phyloP scores from a whole-genome alignment of 2,888 invertebrate genomes.

The Mythimna lalbum region DNA sequence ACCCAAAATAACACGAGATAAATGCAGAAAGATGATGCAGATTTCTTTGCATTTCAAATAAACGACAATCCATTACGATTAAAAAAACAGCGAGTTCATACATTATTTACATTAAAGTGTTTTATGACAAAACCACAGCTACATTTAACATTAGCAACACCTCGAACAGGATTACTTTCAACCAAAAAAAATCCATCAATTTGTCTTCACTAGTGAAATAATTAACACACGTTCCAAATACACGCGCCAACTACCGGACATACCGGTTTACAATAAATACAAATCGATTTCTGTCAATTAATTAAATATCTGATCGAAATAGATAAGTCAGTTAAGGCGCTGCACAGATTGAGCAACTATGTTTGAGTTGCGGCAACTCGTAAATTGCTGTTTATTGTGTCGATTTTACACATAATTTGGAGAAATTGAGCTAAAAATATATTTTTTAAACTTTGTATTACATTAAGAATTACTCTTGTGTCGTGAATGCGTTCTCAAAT shows the following conservation, averaged over 20 bases:
- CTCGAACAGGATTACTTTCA: slow-evolving; percentile 29
- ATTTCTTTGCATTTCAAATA: background rate
- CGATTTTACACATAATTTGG: background rate
- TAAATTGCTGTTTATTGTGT: background rate
- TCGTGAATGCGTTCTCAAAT: too few relatives aligned
- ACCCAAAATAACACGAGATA: too few relatives aligned
- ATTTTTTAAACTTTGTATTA: too few relatives aligned
- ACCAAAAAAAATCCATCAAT: slow-evolving; percentile 43
- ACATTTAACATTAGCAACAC: slow-evolving; percentile 32
- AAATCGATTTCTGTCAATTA: slow-evolving; percentile 60
- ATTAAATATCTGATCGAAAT: slow-evolving; percentile 59
- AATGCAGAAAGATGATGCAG: too few relatives aligned
- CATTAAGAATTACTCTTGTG: too few relatives aligned
- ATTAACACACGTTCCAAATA: slow-evolving; percentile 50
- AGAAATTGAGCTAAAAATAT: background rate
- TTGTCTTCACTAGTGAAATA: slow-evolving; percentile 39
- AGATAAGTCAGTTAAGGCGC: slow-evolving; percentile 35
- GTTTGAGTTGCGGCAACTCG: background rate
- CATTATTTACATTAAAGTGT: background rate
- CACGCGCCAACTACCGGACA: slow-evolving; percentile 41
- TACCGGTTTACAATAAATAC: slow-evolving; percentile 58
- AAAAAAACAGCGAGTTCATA: background rate
- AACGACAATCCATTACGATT: background rate
- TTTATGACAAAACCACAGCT: slow-evolving; percentile 17
- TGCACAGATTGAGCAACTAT: background rate